phyloP scores from a whole-genome alignment of 2,797 vertebrate genomes.

The Dermochelys coriacea region DNA sequence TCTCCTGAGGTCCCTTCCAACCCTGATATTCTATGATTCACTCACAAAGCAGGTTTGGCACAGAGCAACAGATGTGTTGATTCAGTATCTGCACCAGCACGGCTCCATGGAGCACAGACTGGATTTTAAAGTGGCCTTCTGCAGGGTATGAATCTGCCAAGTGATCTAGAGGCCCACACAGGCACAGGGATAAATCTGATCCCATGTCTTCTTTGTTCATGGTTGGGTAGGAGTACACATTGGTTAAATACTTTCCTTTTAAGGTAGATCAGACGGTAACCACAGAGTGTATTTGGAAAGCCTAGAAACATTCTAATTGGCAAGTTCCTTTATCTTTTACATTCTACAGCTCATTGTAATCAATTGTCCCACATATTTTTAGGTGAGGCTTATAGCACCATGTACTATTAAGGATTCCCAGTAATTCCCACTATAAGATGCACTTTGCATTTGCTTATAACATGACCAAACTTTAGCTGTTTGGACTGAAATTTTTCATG shows the following conservation, averaged over 20 bases:
- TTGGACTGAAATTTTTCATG: neutral
- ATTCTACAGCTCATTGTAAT: neutral
- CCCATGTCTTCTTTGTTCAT: neutral
- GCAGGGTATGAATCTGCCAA: neutral
- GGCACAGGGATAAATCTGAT: neutral
- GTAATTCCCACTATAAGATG: neutral
- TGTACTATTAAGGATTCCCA: neutral
- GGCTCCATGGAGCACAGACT: neutral
- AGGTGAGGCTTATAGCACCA: neutral
- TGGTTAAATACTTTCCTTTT: neutral
- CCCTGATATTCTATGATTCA: neutral
- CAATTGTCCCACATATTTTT: neutral
- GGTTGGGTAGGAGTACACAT: neutral
- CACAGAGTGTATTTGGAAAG: neutral
- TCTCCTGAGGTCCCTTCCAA: too few relatives aligned
- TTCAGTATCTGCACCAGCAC: neutral
- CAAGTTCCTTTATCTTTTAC: neutral
- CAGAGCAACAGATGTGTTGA: neutral
- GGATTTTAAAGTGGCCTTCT: neutral
- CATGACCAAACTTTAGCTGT: neutral
- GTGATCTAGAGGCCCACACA: neutral
- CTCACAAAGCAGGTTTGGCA: neutral
- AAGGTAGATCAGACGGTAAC: neutral
- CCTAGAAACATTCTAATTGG: neutral
- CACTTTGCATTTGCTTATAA: neutral